These are phyloP conservation scores for Chiloscyllium punctatum DNA, from an alignment of 2,797 vertebrate genomes.

Conservation along the genomic window DNA sequence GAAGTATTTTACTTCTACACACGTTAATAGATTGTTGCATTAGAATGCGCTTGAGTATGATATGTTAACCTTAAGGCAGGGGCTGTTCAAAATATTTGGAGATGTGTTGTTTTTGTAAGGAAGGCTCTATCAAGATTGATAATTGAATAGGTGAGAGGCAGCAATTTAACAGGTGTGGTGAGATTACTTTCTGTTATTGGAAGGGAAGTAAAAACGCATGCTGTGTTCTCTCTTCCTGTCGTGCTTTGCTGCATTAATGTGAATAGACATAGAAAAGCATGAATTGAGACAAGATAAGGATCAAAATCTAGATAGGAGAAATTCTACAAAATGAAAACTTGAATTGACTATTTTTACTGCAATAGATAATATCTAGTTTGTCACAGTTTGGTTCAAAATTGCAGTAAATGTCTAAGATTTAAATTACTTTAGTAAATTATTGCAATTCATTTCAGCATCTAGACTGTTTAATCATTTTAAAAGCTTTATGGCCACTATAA, in stretches of 20 bases:
- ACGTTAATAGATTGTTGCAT: background rate
- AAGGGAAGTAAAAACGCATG: background rate
- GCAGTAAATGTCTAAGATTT: background rate
- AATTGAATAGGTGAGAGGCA: background rate
- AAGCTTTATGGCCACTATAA: background rate
- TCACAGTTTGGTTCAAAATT: background rate
- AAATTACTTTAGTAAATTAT: background rate
- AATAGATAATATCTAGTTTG: background rate
- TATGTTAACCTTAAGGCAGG: background rate
- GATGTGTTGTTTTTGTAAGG: background rate
- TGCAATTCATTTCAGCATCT: background rate
- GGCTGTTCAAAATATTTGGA: background rate
- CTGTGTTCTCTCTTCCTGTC: background rate
- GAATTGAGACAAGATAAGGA: background rate
- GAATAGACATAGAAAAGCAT: background rate
- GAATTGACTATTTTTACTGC: background rate
- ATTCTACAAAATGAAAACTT: background rate
- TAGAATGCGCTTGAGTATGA: background rate
- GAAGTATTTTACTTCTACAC: background rate
- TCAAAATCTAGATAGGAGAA: background rate
- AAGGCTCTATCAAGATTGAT: background rate
- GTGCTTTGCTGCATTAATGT: background rate
- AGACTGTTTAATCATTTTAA: background rate
- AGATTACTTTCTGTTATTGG: background rate
- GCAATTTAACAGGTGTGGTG: background rate